phyloP scores from a whole-genome alignment of 2,797 vertebrate species.

The Enteromius argenteus region DNA sequence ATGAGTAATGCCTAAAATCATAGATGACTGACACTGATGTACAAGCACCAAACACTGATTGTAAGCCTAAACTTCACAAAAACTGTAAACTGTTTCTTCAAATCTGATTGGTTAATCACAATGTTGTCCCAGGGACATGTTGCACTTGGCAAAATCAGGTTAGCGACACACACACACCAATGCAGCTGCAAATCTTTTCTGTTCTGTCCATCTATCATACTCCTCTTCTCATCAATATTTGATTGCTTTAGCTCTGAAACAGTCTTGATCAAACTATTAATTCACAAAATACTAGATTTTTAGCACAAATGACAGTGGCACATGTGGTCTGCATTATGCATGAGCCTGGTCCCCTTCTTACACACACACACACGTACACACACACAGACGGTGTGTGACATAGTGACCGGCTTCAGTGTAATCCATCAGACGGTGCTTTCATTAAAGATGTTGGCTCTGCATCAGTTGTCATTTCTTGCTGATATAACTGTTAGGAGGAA shows the following conservation, averaged over 20 bases:
- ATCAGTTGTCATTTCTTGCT: conserved; percentile 57
- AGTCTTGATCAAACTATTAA: conserved; percentile 76
- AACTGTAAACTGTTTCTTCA: too few species aligned
- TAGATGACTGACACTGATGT: too few species aligned
- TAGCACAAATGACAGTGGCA: conserved; percentile 71
- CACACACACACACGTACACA: conserved; percentile 50
- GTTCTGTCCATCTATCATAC: conserved; percentile 63
- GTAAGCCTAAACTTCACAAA: too few species aligned
- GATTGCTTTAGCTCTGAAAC: conserved; percentile 62
- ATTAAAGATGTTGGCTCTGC: conserved; percentile 65
- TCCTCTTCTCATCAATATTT: conserved; percentile 79
- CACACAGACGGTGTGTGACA: conserved; percentile 63
- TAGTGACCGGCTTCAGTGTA: conserved; percentile 75
- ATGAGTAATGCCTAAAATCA: too few species aligned
- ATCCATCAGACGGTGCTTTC: conserved; percentile 76
- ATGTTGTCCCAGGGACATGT: too few species aligned
- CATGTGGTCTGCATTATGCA: conserved; percentile 78
- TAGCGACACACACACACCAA: conserved; percentile 26
- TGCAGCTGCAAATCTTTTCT: conserved; percentile 27
- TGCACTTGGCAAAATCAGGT: too few species aligned
- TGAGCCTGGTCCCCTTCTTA: conserved; percentile 59
- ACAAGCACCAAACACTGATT: too few species aligned
- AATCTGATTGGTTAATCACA: too few species aligned
- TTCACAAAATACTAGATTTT: conserved; percentile 69
- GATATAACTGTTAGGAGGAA: conserved; percentile 39